These are phyloP conservation scores for Rhinolophus ferrumequinum DNA, from an alignment of 2,113 vertebrate species.

Conservation along the genomic window DNA sequence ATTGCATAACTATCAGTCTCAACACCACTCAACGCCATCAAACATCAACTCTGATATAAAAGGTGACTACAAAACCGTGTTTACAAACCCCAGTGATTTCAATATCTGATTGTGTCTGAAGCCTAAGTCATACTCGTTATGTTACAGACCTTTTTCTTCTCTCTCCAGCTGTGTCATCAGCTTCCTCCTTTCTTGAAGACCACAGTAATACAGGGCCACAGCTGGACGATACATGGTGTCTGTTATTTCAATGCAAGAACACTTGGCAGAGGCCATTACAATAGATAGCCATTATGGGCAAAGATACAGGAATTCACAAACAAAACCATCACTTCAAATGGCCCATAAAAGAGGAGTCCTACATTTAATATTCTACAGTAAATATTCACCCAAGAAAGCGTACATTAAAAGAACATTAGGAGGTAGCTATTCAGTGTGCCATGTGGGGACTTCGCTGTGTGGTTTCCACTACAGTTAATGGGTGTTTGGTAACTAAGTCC, in stretches of 20 bases:
- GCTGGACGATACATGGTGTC: conserved; percentile 37
- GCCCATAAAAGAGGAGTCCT: conserved; percentile 68
- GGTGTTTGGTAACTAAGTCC: conserved; percentile 62
- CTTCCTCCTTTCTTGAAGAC: conserved; percentile 64
- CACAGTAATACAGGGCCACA: background rate
- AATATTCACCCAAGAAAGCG: conserved; percentile 79
- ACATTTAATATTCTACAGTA: conserved; percentile 77
- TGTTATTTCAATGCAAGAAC: conserved; percentile 62
- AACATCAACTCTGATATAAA: conserved; percentile 69
- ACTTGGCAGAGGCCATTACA: conserved; percentile 54
- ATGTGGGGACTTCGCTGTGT: background rate
- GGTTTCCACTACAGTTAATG: conserved; percentile 62
- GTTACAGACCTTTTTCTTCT: conserved; percentile 60
- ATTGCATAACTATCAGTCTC: conserved; percentile 61
- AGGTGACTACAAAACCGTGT: conserved; percentile 57
- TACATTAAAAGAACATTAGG: conserved; percentile 77
- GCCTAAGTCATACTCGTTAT: conserved; percentile 17
- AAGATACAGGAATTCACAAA: conserved; percentile 72
- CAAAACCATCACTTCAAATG: conserved; percentile 64
- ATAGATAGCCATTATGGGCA: conserved; percentile 64
- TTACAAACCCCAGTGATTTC: conserved; percentile 73
- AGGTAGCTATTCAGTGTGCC: conserved; percentile 67
- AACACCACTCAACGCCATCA: conserved; percentile 55
- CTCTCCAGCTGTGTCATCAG: conserved; percentile 61
- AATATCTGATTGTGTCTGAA: conserved; percentile 52